Evolutionary conservation across 2,113 vertebrate species (phyloP).

Genomic region (Rousettus leschenaultii): DNA sequence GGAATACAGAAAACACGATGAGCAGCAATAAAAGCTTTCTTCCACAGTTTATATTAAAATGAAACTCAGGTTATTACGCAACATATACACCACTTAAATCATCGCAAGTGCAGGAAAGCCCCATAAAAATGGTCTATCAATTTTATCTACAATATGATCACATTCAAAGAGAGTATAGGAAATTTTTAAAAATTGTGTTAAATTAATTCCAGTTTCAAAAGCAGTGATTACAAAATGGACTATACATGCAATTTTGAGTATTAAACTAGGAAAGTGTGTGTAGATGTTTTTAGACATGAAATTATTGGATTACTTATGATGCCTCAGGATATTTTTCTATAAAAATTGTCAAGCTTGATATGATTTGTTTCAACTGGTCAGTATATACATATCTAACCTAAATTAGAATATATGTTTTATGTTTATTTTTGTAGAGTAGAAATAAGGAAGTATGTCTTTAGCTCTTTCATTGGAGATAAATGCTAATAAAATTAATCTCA

Average conservation of each 20-base stretch:
- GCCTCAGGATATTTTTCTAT: not conserved
- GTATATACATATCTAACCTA: not conserved
- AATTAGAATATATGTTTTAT: not conserved
- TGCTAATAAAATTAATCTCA: not conserved
- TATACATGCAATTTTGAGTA: not conserved
- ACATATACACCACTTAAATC: conserved; percentile 32
- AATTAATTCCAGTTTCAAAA: conserved; percentile 50
- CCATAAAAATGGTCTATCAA: conserved; percentile 8
- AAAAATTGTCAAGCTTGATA: not conserved
- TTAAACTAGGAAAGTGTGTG: not conserved
- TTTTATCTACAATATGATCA: conserved; percentile 17
- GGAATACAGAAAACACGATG: not conserved
- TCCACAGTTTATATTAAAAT: conserved; percentile 42
- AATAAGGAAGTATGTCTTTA: not conserved
- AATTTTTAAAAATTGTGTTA: conserved; percentile 15
- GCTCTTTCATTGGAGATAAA: not conserved
- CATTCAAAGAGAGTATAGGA: not conserved
- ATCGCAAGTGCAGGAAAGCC: not conserved
- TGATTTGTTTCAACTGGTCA: not conserved
- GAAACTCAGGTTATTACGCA: conserved; percentile 24
- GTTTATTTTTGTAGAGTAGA: conserved; percentile 17
- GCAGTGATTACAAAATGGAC: not conserved
- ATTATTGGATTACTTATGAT: not conserved
- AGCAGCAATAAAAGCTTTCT: conserved; percentile 35
- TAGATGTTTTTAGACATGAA: not conserved